A percentile compares a stretch with the other conserved stretches of the same genome.
These are phyloP conservation scores for Thera britannica DNA, from an alignment of 2,888 invertebrate species.

Conservation along the genomic window DNA sequence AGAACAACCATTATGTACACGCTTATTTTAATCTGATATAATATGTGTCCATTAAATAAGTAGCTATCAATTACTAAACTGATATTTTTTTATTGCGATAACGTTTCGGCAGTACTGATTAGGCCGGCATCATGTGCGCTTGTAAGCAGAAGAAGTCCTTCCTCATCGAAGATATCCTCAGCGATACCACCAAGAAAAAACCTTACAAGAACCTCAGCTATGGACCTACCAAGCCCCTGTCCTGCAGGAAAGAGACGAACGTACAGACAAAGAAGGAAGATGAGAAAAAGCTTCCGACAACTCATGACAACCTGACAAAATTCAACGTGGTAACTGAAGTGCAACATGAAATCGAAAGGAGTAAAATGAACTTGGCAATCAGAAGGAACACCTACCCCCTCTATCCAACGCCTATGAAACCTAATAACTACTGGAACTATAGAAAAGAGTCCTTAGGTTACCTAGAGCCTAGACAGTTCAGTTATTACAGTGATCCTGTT, in stretches of 20 bases:
- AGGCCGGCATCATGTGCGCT: constrained; percentile 72
- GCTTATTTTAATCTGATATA: constrained; percentile 60
- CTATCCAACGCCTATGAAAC: constrained; percentile 70
- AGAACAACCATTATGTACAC: neutral
- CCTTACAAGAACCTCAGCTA: constrained; percentile 61
- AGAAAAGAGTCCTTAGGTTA: constrained; percentile 57
- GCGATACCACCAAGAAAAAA: constrained; percentile 62
- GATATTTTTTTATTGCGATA: constrained; percentile 67
- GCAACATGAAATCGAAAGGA: constrained; percentile 58
- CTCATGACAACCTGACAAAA: constrained; percentile 45
- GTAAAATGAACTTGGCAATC: constrained; percentile 58
- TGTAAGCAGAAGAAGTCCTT: constrained; percentile 76
- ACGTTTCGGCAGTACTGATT: constrained; percentile 70
- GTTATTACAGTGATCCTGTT: constrained; percentile 69
- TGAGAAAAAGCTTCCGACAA: neutral
- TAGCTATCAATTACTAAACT: constrained; percentile 79
- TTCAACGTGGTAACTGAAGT: constrained; percentile 57
- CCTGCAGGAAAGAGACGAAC: constrained; percentile 46
- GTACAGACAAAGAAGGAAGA: constrained; percentile 27
- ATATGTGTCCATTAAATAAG: constrained; percentile 77
- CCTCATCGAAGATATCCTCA: constrained; percentile 74
- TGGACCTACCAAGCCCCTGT: constrained; percentile 60
- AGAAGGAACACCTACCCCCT: constrained; percentile 72
- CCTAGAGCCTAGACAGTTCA: constrained; percentile 56
- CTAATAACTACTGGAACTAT: constrained; percentile 62